Percentiles rank a stretch among this genome's conserved stretches.
phyloP scores from a whole-genome alignment of 1,140 invertebrate species.

The Cryptotermes secundus region DNA sequence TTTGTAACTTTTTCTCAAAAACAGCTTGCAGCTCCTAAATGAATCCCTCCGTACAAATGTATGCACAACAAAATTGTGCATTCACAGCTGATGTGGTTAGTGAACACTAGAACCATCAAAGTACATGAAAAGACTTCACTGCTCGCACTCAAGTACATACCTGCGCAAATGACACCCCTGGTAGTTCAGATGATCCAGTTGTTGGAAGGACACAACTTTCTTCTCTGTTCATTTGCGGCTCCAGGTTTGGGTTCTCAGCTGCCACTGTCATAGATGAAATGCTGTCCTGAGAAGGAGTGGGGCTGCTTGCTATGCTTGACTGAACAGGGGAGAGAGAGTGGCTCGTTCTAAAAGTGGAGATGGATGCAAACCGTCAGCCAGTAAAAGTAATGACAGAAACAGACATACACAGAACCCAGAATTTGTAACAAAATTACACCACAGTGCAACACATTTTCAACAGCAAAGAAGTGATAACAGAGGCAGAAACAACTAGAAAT shows the following conservation, averaged over 20 bases:
- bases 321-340: not conserved
- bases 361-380: too few species aligned
- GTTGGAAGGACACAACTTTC: not conserved
- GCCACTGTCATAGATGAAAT: not conserved
- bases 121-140: not conserved
- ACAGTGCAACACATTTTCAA: not conserved
- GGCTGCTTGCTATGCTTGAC: not conserved
- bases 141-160: not conserved
- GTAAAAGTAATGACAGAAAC: too few species aligned
- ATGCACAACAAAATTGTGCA: not conserved
- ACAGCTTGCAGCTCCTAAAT: too few species aligned
- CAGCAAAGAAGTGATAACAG: too few species aligned
- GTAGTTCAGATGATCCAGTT: not conserved
- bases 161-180: not conserved
- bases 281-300: not conserved
- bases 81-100: not conserved
- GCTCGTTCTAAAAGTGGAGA: too few species aligned
- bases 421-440: not conserved
- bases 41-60: too few species aligned
- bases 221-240: too few species aligned
- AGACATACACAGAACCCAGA: too few species aligned
- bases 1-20: too few species aligned
- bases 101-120: not conserved
- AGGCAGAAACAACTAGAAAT: too few species aligned
- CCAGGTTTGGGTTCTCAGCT: not conserved